These are phyloP conservation scores for Lagorchestes hirsutus DNA, from an alignment of 2,797 vertebrate genomes.

Conservation along the genomic window DNA sequence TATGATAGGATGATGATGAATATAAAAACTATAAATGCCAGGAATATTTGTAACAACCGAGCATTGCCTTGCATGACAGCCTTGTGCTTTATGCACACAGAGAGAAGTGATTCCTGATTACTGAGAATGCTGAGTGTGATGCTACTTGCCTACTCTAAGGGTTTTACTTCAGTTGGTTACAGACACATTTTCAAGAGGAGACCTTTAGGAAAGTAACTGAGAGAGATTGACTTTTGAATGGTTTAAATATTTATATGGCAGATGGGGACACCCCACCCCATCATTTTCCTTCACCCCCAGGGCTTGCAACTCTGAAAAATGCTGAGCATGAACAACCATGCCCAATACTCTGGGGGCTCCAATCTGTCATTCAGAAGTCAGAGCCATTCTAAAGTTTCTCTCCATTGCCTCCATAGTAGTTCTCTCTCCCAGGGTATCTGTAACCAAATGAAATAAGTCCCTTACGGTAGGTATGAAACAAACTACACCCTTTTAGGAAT, in stretches of 20 bases:
- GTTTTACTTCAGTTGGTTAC: neutral
- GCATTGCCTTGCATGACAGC: neutral
- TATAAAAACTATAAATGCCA: neutral
- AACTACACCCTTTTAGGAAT: neutral
- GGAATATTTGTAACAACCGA: neutral
- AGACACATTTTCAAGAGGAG: neutral
- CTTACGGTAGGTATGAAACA: neutral
- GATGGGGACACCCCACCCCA: neutral
- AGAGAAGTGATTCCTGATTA: neutral
- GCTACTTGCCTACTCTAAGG: neutral
- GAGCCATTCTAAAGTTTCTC: neutral
- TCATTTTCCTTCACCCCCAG: neutral
- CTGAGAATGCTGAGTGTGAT: neutral
- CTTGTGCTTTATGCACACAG: neutral
- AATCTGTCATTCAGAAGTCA: neutral
- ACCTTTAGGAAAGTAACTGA: neutral
- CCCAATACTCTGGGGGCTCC: too few species aligned
- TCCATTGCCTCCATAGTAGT: neutral
- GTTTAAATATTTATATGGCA: neutral
- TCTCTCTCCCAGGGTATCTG: neutral
- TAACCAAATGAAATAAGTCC: neutral
- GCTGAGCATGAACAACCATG: neutral
- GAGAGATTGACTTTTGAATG: neutral
- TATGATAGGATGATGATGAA: neutral
- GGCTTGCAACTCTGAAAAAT: neutral